Evolutionary conservation across 1,140 invertebrate genomes (phyloP).

Genomic region (Lepidurus couesii): DNA sequence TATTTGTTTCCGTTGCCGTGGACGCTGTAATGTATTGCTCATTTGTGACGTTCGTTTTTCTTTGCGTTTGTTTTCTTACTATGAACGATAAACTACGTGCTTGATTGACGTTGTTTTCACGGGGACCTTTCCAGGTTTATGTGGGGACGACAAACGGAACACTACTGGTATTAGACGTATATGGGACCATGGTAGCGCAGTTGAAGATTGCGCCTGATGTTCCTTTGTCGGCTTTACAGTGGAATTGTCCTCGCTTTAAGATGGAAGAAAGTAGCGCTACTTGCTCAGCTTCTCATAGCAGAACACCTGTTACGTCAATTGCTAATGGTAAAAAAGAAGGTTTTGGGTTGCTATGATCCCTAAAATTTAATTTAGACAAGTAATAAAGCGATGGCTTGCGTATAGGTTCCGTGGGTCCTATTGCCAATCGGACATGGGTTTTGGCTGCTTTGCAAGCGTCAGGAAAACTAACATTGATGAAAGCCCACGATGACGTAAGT

Average conservation of each 20-base stretch:
- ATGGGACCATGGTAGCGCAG: slow-evolving; percentile 34
- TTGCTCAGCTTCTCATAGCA: not conserved
- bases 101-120: not conserved
- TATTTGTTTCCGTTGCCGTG: not conserved
- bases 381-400: not conserved
- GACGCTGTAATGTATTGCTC: not conserved
- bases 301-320: not conserved
- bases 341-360: too few relatives aligned
- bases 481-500: slow-evolving; percentile 86
- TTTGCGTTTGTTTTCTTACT: not conserved
- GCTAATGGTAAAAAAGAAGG: not conserved
- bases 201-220: slow-evolving; percentile 26
- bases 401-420: not conserved
- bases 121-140: slow-evolving; percentile 62
- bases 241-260: slow-evolving; percentile 97
- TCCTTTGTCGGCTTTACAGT: slow-evolving; percentile 73
- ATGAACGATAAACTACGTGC: not conserved
- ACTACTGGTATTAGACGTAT: slow-evolving; percentile 35
- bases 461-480: slow-evolving; percentile 79
- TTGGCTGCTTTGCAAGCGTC: slow-evolving; percentile 82
- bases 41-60: not conserved
- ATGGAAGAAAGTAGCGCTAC: slow-evolving; percentile 69
- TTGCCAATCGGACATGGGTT: slow-evolving; percentile 54
- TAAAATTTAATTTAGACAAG: not conserved
- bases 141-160: slow-evolving; percentile 72